Conservation (phyloP, 2,797 vertebrate genomes). For the Hippopotamyrus pictus region DNA sequence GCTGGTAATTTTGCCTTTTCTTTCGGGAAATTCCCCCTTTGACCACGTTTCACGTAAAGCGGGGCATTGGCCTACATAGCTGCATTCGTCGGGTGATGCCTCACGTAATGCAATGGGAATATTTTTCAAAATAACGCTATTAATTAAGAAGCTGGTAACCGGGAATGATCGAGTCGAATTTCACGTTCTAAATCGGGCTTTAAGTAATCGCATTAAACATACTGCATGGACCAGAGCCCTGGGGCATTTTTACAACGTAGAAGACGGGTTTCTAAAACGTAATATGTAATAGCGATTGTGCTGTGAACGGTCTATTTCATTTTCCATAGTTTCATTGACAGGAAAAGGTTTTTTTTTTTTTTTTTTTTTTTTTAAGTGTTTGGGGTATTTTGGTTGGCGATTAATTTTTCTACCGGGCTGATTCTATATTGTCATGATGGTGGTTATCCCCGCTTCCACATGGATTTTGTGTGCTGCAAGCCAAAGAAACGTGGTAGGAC, state of each 20-base stretch:
- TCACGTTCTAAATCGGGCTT: background rate
- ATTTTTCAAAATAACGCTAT: background rate
- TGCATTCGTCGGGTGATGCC: too few species aligned
- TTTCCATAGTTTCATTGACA: background rate
- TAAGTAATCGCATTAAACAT: background rate
- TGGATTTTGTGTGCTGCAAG: background rate
- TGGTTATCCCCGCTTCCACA: background rate
- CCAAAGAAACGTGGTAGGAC: background rate
- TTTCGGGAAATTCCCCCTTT: background rate
- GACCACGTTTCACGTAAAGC: background rate
- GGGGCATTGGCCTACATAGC: background rate
- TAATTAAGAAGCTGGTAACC: background rate
- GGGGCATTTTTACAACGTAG: background rate
- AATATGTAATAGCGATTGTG: background rate
- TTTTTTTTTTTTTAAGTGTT: background rate
- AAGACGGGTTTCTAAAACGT: background rate
- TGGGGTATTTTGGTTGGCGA: background rate
- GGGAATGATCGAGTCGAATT: background rate
- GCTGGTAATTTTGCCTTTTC: background rate
- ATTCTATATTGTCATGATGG: background rate
- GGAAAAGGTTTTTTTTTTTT: background rate
- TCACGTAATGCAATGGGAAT: background rate
- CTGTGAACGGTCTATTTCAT: background rate
- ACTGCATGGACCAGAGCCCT: background rate
- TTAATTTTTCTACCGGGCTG: background rate